phyloP scores from a whole-genome alignment of 2,113 vertebrate genomes.

The Triplophysa tibetana region DNA sequence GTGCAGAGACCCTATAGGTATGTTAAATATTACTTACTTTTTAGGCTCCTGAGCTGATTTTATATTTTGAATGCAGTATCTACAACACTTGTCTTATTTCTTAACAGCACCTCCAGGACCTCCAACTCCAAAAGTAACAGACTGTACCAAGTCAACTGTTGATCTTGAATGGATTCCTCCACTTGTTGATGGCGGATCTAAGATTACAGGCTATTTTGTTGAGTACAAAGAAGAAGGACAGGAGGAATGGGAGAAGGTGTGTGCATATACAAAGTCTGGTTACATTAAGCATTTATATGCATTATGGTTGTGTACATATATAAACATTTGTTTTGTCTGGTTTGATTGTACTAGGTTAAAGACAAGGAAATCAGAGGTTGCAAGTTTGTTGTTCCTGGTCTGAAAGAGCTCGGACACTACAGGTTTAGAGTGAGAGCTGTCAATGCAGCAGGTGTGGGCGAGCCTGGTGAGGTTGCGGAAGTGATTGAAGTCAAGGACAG shows the following conservation, averaged over 20 bases:
- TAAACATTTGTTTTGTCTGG: neutral
- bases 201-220: constrained; percentile 92
- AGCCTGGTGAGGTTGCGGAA: constrained; percentile 90
- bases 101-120: constrained; percentile 89
- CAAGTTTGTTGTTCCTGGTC: constrained; percentile 86
- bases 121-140: constrained; percentile 90
- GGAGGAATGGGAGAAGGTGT: constrained; percentile 92
- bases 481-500: constrained; percentile 93
- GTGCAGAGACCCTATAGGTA: constrained; percentile 93
- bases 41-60: neutral
- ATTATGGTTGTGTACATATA: neutral
- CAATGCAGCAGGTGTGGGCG: constrained; percentile 90
- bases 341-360: constrained; percentile 80
- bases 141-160: constrained; percentile 94
- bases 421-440: constrained; percentile 93
- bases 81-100: neutral
- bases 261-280: constrained; percentile 10
- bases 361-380: constrained; percentile 96
- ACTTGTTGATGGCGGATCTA: constrained; percentile 89
- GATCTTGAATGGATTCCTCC: constrained; percentile 95
- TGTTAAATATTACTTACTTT: constrained; percentile 52
- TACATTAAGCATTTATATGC: neutral
- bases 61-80: neutral
- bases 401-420: constrained; percentile 93
- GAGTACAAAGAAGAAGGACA: constrained; percentile 92